Evolutionary conservation across 2,888 invertebrate species (phyloP).

Genomic region (Rotaria magnacalcarata): DNA sequence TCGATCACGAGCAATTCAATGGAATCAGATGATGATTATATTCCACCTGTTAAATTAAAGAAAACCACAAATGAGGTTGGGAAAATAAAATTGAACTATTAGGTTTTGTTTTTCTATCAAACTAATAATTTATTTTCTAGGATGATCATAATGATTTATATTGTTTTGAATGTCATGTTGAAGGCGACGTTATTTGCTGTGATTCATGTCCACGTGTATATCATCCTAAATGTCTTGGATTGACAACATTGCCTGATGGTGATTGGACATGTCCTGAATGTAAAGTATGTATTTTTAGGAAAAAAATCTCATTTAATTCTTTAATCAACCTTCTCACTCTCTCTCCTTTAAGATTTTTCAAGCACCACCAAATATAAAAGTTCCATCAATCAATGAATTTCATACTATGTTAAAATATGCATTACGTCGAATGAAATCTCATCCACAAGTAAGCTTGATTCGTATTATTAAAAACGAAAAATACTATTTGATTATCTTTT

Average conservation of each 20-base stretch:
- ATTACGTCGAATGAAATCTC: conserved; percentile 71
- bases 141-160: conserved; percentile 66
- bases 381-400: conserved; percentile 67
- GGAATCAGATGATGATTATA: not conserved
- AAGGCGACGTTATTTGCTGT: conserved; percentile 63
- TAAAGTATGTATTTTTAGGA: conserved; percentile 56
- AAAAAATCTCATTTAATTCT: not conserved
- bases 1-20: not conserved
- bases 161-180: conserved; percentile 86
- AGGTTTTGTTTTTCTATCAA: no score
- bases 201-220: conserved; percentile 78
- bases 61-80: conserved; percentile 12
- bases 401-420: conserved; percentile 75
- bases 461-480: not conserved
- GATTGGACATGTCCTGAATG: conserved; percentile 87
- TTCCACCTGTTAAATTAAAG: conserved; percentile 10
- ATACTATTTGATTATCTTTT: conserved; percentile 43
- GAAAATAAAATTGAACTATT: not conserved
- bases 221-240: conserved; percentile 71
- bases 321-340: not conserved
- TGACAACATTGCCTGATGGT: conserved; percentile 52
- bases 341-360: not conserved
- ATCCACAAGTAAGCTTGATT: conserved; percentile 70
- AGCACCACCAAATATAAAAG: not conserved
- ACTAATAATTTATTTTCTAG: not conserved